Conservation (phyloP, 2,888 invertebrate species). For the Aphodius sticticus region DNA sequence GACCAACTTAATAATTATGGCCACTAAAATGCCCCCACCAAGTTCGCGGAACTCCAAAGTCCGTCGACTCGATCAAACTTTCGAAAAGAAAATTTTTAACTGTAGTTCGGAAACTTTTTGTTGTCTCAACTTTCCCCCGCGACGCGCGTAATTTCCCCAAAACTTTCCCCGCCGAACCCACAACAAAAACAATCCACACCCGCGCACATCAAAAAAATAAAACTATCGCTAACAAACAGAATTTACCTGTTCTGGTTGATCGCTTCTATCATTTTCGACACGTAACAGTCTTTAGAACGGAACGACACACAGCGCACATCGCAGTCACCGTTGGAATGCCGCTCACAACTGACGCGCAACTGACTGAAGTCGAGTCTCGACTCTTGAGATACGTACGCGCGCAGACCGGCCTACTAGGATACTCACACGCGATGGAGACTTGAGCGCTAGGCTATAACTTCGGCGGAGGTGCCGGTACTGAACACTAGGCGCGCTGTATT, state of each 20-base stretch:
- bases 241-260: conserved; percentile 17
- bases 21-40: neutral
- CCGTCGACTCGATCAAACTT: conserved; percentile 14
- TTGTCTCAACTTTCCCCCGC: conserved; percentile 11
- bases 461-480: conserved; percentile 12
- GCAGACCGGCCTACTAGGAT: neutral
- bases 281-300: conserved; percentile 18
- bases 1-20: neutral
- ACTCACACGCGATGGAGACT: neutral
- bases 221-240: neutral
- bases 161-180: neutral
- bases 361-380: neutral
- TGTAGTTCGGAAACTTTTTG: conserved; percentile 20
- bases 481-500: conserved; percentile 52
- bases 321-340: neutral
- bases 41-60: neutral
- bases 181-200: neutral
- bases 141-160: neutral
- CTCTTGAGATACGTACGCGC: neutral
- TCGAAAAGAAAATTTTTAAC: conserved; percentile 26
- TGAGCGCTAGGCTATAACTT: conserved; percentile 12
- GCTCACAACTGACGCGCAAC: neutral
- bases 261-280: conserved; percentile 21
- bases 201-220: neutral
- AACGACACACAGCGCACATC: conserved; percentile 10